phyloP scores from a whole-genome alignment of 2,888 invertebrate species.

The Platycnemis pennipes region DNA sequence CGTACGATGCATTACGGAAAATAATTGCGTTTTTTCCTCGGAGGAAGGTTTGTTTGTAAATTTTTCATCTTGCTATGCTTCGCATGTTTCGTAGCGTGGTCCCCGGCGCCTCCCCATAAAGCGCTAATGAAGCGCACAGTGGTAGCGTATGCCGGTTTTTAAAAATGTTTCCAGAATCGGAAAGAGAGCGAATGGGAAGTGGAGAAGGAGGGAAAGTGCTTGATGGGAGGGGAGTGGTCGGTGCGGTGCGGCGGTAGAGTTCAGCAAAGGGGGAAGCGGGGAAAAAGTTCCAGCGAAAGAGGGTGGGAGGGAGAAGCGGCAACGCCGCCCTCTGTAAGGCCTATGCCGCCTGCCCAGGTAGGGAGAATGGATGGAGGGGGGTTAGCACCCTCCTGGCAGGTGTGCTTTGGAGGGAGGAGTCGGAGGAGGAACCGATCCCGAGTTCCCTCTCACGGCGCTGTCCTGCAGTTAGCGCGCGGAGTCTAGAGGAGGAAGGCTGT shows the following conservation, averaged over 20 bases:
- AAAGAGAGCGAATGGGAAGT: neutral
- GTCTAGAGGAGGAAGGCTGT: slow-evolving; percentile 69
- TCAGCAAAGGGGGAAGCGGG: neutral
- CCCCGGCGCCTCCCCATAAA: neutral
- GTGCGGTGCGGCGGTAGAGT: neutral
- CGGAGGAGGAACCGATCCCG: slow-evolving; percentile 35
- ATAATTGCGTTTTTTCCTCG: neutral
- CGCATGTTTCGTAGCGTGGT: neutral
- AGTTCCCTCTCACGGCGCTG: slow-evolving; percentile 41
- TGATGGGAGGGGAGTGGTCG: neutral
- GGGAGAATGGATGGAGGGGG: slow-evolving; percentile 50
- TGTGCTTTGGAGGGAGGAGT: slow-evolving; percentile 70
- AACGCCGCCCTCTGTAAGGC: neutral
- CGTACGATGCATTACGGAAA: neutral
- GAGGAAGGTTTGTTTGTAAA: neutral
- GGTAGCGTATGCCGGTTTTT: neutral
- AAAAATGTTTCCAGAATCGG: neutral
- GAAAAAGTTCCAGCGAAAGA: neutral
- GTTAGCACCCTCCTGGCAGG: slow-evolving; percentile 56
- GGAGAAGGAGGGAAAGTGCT: neutral
- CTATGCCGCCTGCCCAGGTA: neutral
- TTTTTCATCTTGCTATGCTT: neutral
- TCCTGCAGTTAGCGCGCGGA: slow-evolving; percentile 25
- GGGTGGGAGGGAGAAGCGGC: slow-evolving; percentile 3
- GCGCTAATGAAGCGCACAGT: neutral